Conservation (phyloP, 1,140 invertebrate species). For the Mercenaria mercenaria region DNA sequence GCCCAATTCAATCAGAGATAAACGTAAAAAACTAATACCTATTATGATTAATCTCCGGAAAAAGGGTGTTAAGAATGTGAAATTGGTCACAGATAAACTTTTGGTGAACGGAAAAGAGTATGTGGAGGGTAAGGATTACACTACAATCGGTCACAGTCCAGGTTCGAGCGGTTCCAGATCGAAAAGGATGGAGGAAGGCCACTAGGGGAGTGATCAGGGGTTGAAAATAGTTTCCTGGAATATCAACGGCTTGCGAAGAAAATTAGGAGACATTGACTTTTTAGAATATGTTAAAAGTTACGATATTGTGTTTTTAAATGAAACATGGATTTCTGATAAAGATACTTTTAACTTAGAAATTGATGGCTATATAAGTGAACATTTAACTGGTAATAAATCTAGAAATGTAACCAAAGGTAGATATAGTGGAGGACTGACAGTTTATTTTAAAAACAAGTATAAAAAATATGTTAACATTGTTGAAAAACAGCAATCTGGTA, state of each 20-base stretch:
- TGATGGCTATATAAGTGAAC: not conserved
- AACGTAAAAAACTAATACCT: not conserved
- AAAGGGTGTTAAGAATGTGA: not conserved
- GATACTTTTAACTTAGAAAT: conserved; percentile 13
- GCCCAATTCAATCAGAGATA: not conserved
- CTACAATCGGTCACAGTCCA: not conserved
- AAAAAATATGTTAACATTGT: not conserved
- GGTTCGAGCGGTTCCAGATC: not conserved
- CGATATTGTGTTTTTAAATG: not conserved
- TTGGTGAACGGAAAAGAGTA: not conserved
- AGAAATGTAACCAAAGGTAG: not conserved
- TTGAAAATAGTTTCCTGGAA: conserved; percentile 19
- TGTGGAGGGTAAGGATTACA: not conserved
- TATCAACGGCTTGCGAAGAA: conserved; percentile 10
- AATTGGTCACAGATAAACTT: not conserved
- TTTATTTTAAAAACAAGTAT: conserved; percentile 1
- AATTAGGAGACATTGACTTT: conserved; percentile 18
- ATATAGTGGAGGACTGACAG: conserved; percentile 9
- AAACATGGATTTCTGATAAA: conserved; percentile 22
- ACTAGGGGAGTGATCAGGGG: not conserved
- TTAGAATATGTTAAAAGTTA: not conserved
- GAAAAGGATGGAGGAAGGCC: not conserved
- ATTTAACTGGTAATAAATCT: conserved; percentile 12
- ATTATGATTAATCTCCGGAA: not conserved
- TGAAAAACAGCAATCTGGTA: conserved; percentile 12